These are phyloP conservation scores for Onychostruthus taczanowskii DNA, from an alignment of 2,113 vertebrate species.

Conservation along the genomic window DNA sequence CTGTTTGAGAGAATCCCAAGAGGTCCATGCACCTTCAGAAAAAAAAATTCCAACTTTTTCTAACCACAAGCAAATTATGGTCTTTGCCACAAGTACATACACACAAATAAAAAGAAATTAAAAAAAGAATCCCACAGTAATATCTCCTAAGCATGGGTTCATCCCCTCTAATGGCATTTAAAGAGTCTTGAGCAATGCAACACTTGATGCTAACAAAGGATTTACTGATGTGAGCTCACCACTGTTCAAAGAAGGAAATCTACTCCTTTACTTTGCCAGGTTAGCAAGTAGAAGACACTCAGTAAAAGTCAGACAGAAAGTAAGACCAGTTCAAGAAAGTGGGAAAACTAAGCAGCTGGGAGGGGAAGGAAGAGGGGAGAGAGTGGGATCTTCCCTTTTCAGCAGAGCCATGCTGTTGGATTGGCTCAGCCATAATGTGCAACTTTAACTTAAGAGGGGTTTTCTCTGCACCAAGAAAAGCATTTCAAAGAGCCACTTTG, in stretches of 20 bases:
- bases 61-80: background rate
- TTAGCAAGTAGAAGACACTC: background rate
- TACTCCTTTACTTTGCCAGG: background rate
- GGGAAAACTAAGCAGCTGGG: background rate
- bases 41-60: background rate
- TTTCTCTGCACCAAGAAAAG: background rate
- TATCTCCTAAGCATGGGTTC: background rate
- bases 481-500: background rate
- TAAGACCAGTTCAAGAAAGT: background rate
- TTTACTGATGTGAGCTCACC: background rate
- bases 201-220: background rate
- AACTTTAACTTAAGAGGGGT: background rate
- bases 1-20: background rate
- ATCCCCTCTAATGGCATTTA: background rate
- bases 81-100: background rate
- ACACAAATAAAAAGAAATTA: background rate
- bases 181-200: background rate
- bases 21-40: background rate
- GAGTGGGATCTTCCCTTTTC: background rate
- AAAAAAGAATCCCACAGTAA: rapidly evolving
- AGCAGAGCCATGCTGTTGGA: background rate
- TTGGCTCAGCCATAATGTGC: background rate
- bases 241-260: background rate
- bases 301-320: background rate
- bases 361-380: background rate